phyloP scores from a whole-genome alignment of 1,140 invertebrate genomes.

The Stegodyphus dumicola region DNA sequence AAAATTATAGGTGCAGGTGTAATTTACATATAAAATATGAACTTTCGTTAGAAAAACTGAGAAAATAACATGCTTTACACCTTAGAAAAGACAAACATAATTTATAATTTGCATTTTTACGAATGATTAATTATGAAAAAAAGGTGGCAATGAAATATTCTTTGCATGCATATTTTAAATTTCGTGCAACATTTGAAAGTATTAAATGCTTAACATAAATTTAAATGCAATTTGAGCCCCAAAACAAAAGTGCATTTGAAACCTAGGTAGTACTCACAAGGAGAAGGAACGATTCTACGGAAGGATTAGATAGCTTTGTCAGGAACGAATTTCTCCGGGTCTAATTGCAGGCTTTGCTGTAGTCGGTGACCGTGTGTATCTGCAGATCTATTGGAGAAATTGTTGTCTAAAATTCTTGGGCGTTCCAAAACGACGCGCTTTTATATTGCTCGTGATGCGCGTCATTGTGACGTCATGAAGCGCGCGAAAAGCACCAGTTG shows the following conservation, averaged over 20 bases:
- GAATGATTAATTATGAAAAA: too few relatives aligned
- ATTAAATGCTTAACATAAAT: too few relatives aligned
- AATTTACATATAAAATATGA: too few relatives aligned
- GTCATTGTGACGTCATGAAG: constrained; percentile 48
- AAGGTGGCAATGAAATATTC: too few relatives aligned
- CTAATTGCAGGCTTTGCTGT: not conserved
- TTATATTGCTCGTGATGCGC: constrained; percentile 21
- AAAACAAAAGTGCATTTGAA: constrained; percentile 11
- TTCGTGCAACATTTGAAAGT: too few relatives aligned
- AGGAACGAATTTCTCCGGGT: not conserved
- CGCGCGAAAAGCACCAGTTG: constrained; percentile 57
- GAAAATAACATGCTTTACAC: too few relatives aligned
- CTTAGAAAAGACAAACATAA: too few relatives aligned
- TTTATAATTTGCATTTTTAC: too few relatives aligned
- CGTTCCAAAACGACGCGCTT: constrained; percentile 26
- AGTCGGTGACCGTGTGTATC: not conserved
- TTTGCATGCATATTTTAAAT: too few relatives aligned
- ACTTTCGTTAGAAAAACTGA: too few relatives aligned
- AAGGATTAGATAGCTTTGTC: not conserved
- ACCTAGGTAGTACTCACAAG: not conserved
- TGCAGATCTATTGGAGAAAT: constrained; percentile 11
- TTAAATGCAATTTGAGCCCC: too few relatives aligned
- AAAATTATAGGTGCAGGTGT: too few relatives aligned
- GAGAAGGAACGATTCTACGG: not conserved
- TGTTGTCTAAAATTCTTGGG: constrained; percentile 18